These are phyloP conservation scores for Leptinotarsa haldemani DNA, from an alignment of 2,888 invertebrate species.

Conservation along the genomic window DNA sequence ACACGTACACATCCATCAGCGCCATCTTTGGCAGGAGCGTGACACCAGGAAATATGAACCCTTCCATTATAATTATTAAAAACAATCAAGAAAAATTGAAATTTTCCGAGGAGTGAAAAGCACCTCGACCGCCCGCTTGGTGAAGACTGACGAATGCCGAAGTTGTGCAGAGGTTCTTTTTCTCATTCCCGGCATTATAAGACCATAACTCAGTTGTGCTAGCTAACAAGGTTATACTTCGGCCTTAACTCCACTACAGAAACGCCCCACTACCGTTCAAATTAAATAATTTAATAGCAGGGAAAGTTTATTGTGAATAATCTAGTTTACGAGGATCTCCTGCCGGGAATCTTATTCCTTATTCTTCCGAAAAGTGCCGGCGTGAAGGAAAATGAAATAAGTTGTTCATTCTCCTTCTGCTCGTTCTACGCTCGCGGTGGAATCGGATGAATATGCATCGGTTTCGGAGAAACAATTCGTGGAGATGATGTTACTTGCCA, in stretches of 20 bases:
- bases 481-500: neutral
- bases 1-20: constrained; percentile 5
- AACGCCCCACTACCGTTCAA: constrained; percentile 63
- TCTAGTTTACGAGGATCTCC: constrained; percentile 62
- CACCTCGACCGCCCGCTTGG: constrained; percentile 57
- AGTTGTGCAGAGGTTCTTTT: constrained; percentile 59
- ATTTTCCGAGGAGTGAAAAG: constrained; percentile 38
- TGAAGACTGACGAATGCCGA: constrained; percentile 63
- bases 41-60: constrained; percentile 1
- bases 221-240: constrained; percentile 68
- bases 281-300: constrained; percentile 69
- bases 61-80: constrained; percentile 2
- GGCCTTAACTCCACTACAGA: constrained; percentile 63
- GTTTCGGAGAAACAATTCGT: too few relatives aligned
- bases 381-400: constrained; percentile 15
- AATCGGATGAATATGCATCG: neutral
- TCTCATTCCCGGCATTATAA: constrained; percentile 66
- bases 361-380: constrained; percentile 17
- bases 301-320: constrained; percentile 69
- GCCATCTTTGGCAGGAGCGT: constrained; percentile 10
- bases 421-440: neutral
- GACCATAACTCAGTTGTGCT: constrained; percentile 67
- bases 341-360: constrained; percentile 28
- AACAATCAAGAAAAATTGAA: constrained; percentile 16
- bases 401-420: neutral